Percentiles rank a stretch among this genome's conserved stretches.
These are phyloP conservation scores for Protonibea diacanthus DNA, from an alignment of 2,797 vertebrate species.

Conservation along the genomic window DNA sequence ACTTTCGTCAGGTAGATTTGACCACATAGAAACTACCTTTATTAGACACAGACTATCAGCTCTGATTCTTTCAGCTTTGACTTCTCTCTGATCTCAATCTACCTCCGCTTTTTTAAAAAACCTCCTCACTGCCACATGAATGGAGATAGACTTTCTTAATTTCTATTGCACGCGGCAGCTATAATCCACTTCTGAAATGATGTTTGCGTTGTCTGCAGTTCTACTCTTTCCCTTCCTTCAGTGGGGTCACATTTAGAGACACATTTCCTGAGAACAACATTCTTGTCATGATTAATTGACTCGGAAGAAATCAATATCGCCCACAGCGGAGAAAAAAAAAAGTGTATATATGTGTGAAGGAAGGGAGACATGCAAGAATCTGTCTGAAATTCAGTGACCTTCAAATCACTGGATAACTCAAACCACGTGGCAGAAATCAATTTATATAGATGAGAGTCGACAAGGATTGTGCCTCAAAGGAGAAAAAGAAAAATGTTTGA, in stretches of 20 bases:
- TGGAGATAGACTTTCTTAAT: not conserved
- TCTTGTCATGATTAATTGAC: constrained; percentile 78
- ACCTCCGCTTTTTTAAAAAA: not conserved
- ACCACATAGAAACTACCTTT: not conserved
- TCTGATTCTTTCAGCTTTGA: not conserved
- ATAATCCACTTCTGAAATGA: constrained; percentile 9
- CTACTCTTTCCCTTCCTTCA: constrained; percentile 8
- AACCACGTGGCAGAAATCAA: constrained; percentile 73
- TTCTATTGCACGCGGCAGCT: not conserved
- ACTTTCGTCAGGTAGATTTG: not conserved
- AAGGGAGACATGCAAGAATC: constrained; percentile 65
- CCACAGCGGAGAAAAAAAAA: constrained; percentile 43
- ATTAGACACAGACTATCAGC: not conserved
- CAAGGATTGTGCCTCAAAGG: constrained; percentile 43
- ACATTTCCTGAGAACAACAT: constrained; percentile 49
- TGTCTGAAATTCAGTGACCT: constrained; percentile 77
- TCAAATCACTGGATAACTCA: constrained; percentile 74
- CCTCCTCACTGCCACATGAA: not conserved
- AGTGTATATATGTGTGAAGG: constrained; percentile 23
- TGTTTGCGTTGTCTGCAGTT: constrained; percentile 23
- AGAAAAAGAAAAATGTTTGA: constrained; percentile 34
- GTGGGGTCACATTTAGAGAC: constrained; percentile 52
- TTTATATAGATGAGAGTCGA: constrained; percentile 63
- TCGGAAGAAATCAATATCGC: constrained; percentile 74
- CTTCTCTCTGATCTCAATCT: not conserved